Evolutionary conservation across 2,888 invertebrate genomes (phyloP).

Genomic region (Cremastinae sp.): DNA sequence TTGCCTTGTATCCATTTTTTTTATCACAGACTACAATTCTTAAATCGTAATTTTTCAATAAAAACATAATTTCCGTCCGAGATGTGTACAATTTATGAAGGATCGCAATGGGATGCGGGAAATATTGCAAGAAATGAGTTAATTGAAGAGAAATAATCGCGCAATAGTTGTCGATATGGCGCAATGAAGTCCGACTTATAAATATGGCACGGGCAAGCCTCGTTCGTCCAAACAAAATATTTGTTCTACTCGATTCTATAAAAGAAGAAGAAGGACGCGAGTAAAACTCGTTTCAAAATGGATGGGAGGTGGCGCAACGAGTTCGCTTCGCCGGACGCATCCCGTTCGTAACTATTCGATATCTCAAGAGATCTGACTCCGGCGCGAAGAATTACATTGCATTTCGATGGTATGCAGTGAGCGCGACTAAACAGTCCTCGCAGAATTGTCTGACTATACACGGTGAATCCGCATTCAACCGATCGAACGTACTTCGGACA

Average conservation of each 20-base stretch:
- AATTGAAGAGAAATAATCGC: too few species aligned
- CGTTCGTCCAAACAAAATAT: slow-evolving; percentile 13
- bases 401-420: slow-evolving; percentile 48
- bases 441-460: slow-evolving; percentile 58
- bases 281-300: slow-evolving; percentile 50
- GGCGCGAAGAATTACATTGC: slow-evolving; percentile 49
- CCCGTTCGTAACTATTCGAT: slow-evolving; percentile 28
- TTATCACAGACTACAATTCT: too few species aligned
- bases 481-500: slow-evolving; percentile 44
- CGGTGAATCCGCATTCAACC: slow-evolving; percentile 56
- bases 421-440: slow-evolving; percentile 36
- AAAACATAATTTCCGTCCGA: too few species aligned
- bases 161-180: too few species aligned
- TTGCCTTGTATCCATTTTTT: too few species aligned
- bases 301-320: slow-evolving; percentile 48
- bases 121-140: too few species aligned
- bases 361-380: slow-evolving; percentile 41
- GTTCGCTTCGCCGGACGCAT: slow-evolving; percentile 33
- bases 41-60: too few species aligned
- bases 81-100: too few species aligned
- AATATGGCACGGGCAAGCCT: not conserved
- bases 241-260: slow-evolving; percentile 16
- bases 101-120: too few species aligned
- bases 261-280: slow-evolving; percentile 16
- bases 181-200: too few species aligned